phyloP scores from a whole-genome alignment of 1,140 invertebrate genomes.

The Eriosoma lanigerum region DNA sequence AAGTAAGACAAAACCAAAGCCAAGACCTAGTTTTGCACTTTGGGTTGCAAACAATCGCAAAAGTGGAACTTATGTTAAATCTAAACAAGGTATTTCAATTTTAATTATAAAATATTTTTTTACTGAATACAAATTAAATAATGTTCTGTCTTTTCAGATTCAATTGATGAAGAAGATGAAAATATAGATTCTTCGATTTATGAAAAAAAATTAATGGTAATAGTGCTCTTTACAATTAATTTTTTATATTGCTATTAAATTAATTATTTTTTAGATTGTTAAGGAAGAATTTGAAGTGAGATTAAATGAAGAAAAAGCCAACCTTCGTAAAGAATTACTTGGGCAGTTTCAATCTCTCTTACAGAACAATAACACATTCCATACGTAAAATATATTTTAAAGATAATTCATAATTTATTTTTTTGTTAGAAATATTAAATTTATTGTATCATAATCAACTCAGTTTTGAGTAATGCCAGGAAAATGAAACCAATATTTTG shows the following conservation, averaged over 20 bases:
- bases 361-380: slow-evolving; percentile 53
- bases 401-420: background rate
- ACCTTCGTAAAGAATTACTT: slow-evolving; percentile 45
- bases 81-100: slow-evolving; percentile 56
- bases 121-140: background rate
- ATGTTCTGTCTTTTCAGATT: background rate
- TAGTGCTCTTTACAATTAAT: background rate
- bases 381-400: background rate
- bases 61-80: slow-evolving; percentile 49
- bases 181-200: background rate
- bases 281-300: slow-evolving; percentile 58
- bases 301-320: slow-evolving; percentile 54
- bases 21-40: slow-evolving; percentile 54
- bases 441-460: too few relatives aligned
- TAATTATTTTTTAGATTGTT: slow-evolving; percentile 53
- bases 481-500: too few relatives aligned
- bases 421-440: background rate
- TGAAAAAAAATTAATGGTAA: slow-evolving; percentile 21
- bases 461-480: too few relatives aligned
- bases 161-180: slow-evolving; percentile 15
- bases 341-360: slow-evolving; percentile 52
- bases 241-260: background rate
- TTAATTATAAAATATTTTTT: background rate
- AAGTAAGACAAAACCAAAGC: slow-evolving; percentile 52
- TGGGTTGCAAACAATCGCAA: slow-evolving; percentile 29